Evolutionary conservation across 1,140 invertebrate genomes (phyloP).

Genomic region (Aleiodes sp.): DNA sequence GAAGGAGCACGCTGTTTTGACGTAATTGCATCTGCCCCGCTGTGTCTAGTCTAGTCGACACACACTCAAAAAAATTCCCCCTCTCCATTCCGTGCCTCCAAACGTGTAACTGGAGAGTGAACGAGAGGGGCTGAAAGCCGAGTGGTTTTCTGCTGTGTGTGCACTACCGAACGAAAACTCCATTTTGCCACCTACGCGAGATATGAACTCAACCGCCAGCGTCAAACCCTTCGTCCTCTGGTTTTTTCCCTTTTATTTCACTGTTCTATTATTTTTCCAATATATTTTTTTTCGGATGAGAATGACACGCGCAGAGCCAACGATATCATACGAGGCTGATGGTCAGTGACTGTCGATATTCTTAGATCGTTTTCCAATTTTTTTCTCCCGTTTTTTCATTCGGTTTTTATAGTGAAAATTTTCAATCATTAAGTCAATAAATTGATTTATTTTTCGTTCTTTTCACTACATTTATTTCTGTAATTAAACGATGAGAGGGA

Average conservation of each 20-base stretch:
- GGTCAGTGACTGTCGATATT: background rate
- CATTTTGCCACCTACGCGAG: conserved; percentile 20
- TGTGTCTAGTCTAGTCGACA: background rate
- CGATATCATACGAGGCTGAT: background rate
- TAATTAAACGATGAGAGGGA: no score
- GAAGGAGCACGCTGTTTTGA: conserved; percentile 26
- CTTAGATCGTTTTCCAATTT: no score
- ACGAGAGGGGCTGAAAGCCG: no score
- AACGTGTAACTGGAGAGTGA: no score
- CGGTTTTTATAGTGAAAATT: no score
- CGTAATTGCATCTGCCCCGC: conserved; percentile 31
- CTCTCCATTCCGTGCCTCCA: no score
- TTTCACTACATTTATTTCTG: no score
- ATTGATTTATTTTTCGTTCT: no score
- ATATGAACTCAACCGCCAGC: conserved; percentile 4
- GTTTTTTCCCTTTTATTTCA: background rate
- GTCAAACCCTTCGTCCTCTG: background rate
- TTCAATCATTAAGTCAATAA: no score
- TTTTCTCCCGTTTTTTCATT: no score
- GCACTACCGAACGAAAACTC: background rate
- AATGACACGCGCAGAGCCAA: background rate
- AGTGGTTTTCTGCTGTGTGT: background rate
- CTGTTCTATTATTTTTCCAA: background rate
- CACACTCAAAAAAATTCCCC: no score
- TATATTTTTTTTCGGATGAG: no score